Conservation (phyloP, 2,888 invertebrate species). For the Eupeodes luniger region DNA sequence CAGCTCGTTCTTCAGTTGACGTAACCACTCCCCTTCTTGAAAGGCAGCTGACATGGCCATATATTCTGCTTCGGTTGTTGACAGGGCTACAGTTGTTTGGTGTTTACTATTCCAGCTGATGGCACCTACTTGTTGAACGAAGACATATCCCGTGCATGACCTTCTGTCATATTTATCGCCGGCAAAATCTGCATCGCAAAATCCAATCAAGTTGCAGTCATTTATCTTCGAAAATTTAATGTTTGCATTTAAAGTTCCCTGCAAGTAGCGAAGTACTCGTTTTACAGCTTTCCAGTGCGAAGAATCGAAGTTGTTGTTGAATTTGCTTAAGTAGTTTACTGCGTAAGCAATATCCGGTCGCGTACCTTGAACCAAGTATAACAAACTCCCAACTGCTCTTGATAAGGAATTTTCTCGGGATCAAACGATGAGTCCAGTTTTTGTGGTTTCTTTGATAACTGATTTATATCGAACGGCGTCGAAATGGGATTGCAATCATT, state of each 20-base stretch:
- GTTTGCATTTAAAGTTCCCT: slow-evolving; percentile 13
- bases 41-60: background rate
- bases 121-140: background rate
- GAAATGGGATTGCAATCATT: background rate
- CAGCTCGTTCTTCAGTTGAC: background rate
- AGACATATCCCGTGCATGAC: background rate
- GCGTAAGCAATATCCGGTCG: slow-evolving; percentile 45
- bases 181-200: slow-evolving; percentile 21
- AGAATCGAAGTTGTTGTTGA: slow-evolving; percentile 27
- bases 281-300: slow-evolving; percentile 34
- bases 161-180: background rate
- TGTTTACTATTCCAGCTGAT: background rate
- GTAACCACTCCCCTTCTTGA: background rate
- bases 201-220: background rate
- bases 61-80: slow-evolving; percentile 1
- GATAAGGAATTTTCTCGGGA: slow-evolving; percentile 63
- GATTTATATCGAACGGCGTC: background rate
- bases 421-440: background rate
- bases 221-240: background rate
- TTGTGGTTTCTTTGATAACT: background rate
- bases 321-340: slow-evolving; percentile 6
- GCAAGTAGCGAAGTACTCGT: slow-evolving; percentile 6
- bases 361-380: slow-evolving; percentile 72
- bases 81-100: background rate
- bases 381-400: slow-evolving; percentile 74